These are phyloP conservation scores for Takifugu flavidus DNA, from an alignment of 2,113 vertebrate species.

Conservation along the genomic window DNA sequence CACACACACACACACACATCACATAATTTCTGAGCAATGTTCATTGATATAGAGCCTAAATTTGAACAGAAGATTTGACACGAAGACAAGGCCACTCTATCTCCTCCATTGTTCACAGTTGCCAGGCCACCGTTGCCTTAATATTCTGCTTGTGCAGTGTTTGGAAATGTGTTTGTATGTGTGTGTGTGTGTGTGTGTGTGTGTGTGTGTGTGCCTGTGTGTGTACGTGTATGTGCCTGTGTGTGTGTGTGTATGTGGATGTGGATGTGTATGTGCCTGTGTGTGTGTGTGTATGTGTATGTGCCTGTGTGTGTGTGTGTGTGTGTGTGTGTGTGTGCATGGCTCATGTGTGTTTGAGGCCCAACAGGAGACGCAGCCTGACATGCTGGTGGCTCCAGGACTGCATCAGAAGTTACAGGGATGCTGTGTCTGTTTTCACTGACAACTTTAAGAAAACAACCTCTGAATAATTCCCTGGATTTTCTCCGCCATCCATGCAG, in stretches of 20 bases:
- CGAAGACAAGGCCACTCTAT: conserved; percentile 36
- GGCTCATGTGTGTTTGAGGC: conserved; percentile 20
- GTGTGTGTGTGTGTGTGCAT: conserved; percentile 24
- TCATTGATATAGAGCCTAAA: no score
- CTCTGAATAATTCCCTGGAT: conserved; percentile 8
- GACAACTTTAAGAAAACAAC: conserved; percentile 15
- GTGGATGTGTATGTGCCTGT: neutral
- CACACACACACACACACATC: no score
- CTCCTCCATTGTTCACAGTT: conserved; percentile 52
- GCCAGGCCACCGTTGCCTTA: conserved; percentile 73
- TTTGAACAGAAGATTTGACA: no score
- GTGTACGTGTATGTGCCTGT: neutral
- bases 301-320: conserved; percentile 27
- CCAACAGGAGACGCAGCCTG: no score
- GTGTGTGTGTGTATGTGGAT: neutral
- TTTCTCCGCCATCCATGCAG: conserved; percentile 16
- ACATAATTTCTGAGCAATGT: neutral
- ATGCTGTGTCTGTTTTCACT: neutral
- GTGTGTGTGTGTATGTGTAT: conserved; percentile 1
- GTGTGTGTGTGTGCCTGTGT: neutral
- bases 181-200: conserved; percentile 12
- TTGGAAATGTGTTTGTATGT: conserved; percentile 11
- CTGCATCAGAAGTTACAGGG: neutral
- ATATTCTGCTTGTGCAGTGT: conserved; percentile 48
- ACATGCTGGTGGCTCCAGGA: no score